Percentiles rank a stretch among this genome's conserved stretches.
Conservation (phyloP, 2,113 vertebrate species). For the Hiodon tergisus region DNA sequence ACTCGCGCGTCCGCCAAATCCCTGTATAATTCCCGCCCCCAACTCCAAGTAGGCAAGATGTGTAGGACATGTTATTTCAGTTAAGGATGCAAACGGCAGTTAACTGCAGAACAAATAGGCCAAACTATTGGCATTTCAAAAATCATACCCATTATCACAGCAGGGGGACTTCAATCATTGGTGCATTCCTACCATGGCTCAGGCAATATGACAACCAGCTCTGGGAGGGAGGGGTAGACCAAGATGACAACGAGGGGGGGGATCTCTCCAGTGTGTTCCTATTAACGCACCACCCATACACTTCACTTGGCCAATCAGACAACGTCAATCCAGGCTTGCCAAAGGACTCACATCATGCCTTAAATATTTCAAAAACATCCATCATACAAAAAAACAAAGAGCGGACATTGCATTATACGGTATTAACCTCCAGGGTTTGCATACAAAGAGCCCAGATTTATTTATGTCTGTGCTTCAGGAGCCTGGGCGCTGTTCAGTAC, state of each 20-base stretch:
- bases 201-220: conserved; percentile 70
- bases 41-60: conserved; percentile 56
- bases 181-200: conserved; percentile 61
- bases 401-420: conserved; percentile 89
- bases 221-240: conserved; percentile 37
- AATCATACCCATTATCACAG: conserved; percentile 72
- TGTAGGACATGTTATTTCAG: conserved; percentile 57
- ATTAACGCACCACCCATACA: conserved; percentile 65
- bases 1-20: conserved; percentile 56
- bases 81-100: conserved; percentile 68
- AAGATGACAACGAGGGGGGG: conserved; percentile 49
- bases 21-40: conserved; percentile 55
- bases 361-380: conserved; percentile 82
- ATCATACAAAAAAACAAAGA: conserved; percentile 83
- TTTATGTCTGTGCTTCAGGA: conserved; percentile 80
- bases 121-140: conserved; percentile 63
- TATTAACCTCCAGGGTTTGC: conserved; percentile 94
- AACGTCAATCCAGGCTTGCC: conserved; percentile 71
- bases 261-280: conserved; percentile 63
- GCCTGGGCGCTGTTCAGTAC: conserved; percentile 74
- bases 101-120: conserved; percentile 65
- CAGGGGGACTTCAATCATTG: conserved; percentile 65
- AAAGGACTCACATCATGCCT: conserved; percentile 72
- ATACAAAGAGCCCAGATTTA: conserved; percentile 88
- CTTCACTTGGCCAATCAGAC: conserved; percentile 69